Base-by-base conservation (phyloP, 1,140 invertebrate species). In the Campodea augens region DNA sequence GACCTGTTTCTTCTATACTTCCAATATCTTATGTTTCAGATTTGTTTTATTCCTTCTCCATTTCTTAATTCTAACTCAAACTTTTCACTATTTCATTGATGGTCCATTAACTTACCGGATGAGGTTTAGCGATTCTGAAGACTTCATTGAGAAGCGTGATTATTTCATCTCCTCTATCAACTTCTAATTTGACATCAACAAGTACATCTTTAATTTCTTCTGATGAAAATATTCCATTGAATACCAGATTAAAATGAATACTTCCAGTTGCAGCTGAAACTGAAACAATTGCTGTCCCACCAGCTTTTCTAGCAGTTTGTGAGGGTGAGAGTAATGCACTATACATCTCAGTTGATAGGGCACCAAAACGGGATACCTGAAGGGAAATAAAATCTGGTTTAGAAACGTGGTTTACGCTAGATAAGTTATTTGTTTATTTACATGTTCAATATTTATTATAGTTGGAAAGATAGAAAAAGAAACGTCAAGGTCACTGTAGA, bases 211-310 rank as follows among this genome's bases (percentile, higher is more conserved):
- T 56, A 0, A 69, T 64, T 46, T 81, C 77, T 40, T 74, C 68
- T 0, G 70, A 60, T 0, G 66, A 60, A 44, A 88, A 84, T 0
- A 88, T 62, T 0, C 84, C 85, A 50, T 83, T 87, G 55, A 87
- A 87, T 0, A 86, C 70, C 0, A 89, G 58, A 0, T 78, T 79
- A 1, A 89, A 57, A 53, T 89, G 83, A 44, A 89, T 71, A 2
- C 78, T 82, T 0, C 78, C 73, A 0, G 81, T 73, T 0, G 76
- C 72, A 1, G 78, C 75, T 1, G 74, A 78, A 0, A 77, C 77
- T 0, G 83, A 83, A 0, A 91, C 76, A 13, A 88, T 77, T 3
- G 83, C 85, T 1, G 85, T 89, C 1, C 81, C 87, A 13, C 82
- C 83, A 20, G 75, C 71, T 2, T 80, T 79, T 10, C 52, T 43